Conservation (phyloP, 1,140 invertebrate genomes). For the Drosophila pruinosa region DNA sequence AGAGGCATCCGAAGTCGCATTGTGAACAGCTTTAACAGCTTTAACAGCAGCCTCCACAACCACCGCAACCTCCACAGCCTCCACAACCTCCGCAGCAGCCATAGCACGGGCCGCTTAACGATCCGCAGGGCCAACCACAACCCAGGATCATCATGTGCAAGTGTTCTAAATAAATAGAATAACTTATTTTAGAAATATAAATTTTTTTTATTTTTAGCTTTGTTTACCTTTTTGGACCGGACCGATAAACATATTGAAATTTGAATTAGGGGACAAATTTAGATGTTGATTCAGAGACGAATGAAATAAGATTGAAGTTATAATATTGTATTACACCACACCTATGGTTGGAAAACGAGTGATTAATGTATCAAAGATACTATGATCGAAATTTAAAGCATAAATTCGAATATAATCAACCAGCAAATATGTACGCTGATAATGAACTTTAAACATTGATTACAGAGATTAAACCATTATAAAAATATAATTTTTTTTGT, state of each 20-base stretch:
- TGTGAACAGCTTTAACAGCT: not conserved
- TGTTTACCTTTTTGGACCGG: slow-evolving; percentile 26
- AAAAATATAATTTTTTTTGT: too few species aligned
- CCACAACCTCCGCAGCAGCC: slow-evolving; percentile 9
- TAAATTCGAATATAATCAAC: not conserved
- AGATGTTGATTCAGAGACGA: not conserved
- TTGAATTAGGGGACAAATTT: not conserved
- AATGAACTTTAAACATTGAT: too few species aligned
- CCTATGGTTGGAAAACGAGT: not conserved
- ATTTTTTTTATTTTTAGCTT: not conserved
- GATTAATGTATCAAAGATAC: not conserved
- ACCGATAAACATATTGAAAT: slow-evolving; percentile 28
- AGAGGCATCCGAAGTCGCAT: not conserved
- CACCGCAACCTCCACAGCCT: slow-evolving; percentile 14
- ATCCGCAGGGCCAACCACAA: slow-evolving; percentile 35
- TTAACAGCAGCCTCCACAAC: slow-evolving; percentile 1
- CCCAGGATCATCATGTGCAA: slow-evolving; percentile 30
- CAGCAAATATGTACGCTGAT: too few species aligned
- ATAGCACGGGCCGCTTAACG: slow-evolving; percentile 27
- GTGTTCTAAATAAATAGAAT: slow-evolving; percentile 1
- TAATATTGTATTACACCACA: not conserved
- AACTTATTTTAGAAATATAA: not conserved
- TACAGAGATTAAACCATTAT: too few species aligned
- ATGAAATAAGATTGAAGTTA: not conserved
- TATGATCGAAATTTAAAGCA: not conserved